Evolutionary conservation across 2,113 vertebrate genomes (phyloP).

Genomic region (Tetraodon nigroviridis): DNA sequence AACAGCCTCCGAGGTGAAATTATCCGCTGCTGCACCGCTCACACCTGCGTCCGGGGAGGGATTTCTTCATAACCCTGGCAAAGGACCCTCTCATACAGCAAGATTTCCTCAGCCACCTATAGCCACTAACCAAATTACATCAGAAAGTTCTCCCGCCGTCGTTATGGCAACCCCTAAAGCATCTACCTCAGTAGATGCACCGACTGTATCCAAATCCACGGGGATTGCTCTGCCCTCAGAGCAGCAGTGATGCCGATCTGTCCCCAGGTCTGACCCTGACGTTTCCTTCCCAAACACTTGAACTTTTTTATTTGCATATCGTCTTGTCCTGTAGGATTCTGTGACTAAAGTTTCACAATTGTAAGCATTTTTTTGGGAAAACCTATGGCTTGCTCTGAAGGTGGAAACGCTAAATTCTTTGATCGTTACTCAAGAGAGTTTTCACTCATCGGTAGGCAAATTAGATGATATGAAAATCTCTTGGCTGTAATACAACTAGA

Average conservation of each 20-base stretch:
- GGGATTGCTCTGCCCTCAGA: constrained; percentile 4
- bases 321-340: too few relatives aligned
- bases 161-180: constrained; percentile 8
- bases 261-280: neutral
- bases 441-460: too few relatives aligned
- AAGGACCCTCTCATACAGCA: constrained; percentile 16
- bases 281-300: neutral
- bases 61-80: constrained; percentile 18
- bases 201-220: constrained; percentile 10
- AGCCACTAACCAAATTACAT: constrained; percentile 21
- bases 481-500: too few relatives aligned
- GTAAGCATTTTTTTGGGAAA: too few relatives aligned
- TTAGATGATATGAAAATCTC: too few relatives aligned
- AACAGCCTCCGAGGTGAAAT: constrained; percentile 6
- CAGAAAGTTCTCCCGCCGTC: constrained; percentile 3
- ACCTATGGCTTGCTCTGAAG: too few relatives aligned
- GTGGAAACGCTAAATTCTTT: neutral
- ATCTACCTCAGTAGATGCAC: constrained; percentile 16
- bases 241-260: constrained; percentile 1
- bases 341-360: too few relatives aligned
- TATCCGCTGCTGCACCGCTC: constrained; percentile 20
- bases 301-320: too few relatives aligned
- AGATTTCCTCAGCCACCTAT: constrained; percentile 4
- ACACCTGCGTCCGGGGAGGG: constrained; percentile 24
- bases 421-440: neutral